Evolutionary conservation across 2,888 invertebrate species (phyloP), one percentile per base, ranked within the genome.

Genomic region (Lissonota sp.): DNA sequence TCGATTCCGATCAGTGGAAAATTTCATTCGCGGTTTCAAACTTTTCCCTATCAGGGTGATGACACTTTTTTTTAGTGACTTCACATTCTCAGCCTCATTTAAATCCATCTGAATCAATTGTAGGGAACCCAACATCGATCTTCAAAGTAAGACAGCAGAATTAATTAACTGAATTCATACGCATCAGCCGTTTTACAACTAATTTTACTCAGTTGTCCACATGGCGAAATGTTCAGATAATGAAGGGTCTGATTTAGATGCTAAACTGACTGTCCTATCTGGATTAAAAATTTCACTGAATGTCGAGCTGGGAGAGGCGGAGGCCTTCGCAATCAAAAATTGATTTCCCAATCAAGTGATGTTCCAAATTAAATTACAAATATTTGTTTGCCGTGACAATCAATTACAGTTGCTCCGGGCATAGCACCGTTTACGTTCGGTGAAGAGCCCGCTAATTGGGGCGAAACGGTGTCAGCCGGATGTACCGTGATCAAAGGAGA

Each of bases 401-500:
- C 60, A 42, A 37, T 67, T 70, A 92, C 93, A 96, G 96, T 96
- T 93, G 94, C 95, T 88, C 96, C 96, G 83, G 95, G 95, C 94
- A 96, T 96, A 88, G 94, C 95, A 83, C 95, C 95, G 81, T 96
- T 96, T 90, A 91, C 94, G 83, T 96, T 96, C 88, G 96, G 96
- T 80, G 95, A 95, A 78, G 95, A 95, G 26, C 94, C 95, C 14
- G 93, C 95, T 46, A 95, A 95, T 91, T 95, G 95, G 81, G 96
- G 96, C 70, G 96, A 96, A 91, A 94, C 95, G 63, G 94, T 95
- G 58, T 95, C 95, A 89, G 94, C 95, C 89, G 94, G 94, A 73
- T 96, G 96, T 91, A 94, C 95, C 83, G 94, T 95, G 63, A 95
- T 95, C 70, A 95, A 95, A 92, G 96, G 97, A 81, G 97, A 97